These are phyloP conservation scores for Corydoras sp. DNA, from an alignment of 2,113 vertebrate genomes.

Conservation along the genomic window DNA sequence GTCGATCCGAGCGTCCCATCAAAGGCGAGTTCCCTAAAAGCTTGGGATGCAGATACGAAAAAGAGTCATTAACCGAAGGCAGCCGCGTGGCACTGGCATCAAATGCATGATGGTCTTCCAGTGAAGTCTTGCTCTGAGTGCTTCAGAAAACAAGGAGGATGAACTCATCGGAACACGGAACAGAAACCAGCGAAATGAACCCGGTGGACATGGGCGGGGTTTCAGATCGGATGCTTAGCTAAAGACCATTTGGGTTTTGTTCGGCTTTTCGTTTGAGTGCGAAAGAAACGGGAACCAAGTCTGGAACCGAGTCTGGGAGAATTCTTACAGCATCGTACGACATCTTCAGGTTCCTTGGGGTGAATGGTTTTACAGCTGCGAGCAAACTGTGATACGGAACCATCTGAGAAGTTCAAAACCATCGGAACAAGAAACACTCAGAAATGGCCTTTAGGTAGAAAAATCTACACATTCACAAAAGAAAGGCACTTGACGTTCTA, in stretches of 20 bases:
- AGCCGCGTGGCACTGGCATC: neutral
- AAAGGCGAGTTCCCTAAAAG: slow-evolving; percentile 84
- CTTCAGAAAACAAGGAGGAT: slow-evolving; percentile 32
- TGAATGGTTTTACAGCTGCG: too few species aligned
- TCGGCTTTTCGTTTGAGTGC: slow-evolving; percentile 59
- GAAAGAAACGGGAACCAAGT: slow-evolving; percentile 15
- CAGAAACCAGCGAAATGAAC: slow-evolving; percentile 52
- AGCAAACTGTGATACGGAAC: neutral
- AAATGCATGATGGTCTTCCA: neutral
- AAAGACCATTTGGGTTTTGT: slow-evolving; percentile 79
- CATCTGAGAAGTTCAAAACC: slow-evolving; percentile 36
- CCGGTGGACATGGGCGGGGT: slow-evolving; percentile 54
- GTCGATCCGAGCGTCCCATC: slow-evolving; percentile 71
- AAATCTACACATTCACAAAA: slow-evolving; percentile 39
- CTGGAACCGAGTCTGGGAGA: neutral
- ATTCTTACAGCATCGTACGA: too few species aligned
- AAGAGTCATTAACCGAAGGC: slow-evolving; percentile 25
- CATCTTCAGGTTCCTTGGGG: too few species aligned
- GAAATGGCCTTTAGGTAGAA: slow-evolving; percentile 76
- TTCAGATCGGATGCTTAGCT: slow-evolving; percentile 62
- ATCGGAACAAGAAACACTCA: slow-evolving; percentile 72
- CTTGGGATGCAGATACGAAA: slow-evolving; percentile 69
- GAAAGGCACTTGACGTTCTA: slow-evolving; percentile 53
- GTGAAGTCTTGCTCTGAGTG: too few species aligned
- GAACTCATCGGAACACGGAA: slow-evolving; percentile 42